These are phyloP conservation scores for Centropristis striata DNA, from an alignment of 2,113 vertebrate species.

Conservation along the genomic window DNA sequence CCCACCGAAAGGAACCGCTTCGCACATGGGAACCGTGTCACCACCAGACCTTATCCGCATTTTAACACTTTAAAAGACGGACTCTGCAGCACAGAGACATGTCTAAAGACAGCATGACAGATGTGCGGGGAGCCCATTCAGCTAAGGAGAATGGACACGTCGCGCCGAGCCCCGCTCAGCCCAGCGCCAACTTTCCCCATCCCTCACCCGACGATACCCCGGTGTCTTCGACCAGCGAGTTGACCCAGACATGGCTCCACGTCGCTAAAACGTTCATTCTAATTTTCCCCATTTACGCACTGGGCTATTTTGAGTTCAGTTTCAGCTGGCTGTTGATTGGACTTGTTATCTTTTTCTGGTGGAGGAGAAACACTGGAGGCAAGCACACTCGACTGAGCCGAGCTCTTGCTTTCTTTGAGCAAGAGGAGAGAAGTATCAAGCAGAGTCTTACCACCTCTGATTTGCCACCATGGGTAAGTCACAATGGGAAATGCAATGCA, in stretches of 20 bases:
- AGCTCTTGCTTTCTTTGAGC: constrained; percentile 91
- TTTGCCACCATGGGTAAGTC: constrained; percentile 94
- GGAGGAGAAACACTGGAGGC: constrained; percentile 86
- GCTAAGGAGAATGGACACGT: constrained; percentile 76
- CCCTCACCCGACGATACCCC: constrained; percentile 57
- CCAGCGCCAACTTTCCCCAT: constrained; percentile 53
- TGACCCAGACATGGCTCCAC: constrained; percentile 89
- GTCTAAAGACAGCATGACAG: constrained; percentile 78
- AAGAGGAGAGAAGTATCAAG: constrained; percentile 88
- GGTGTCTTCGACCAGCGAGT: constrained; percentile 84
- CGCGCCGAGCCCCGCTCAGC: constrained; percentile 43
- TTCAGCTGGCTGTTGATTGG: constrained; percentile 96
- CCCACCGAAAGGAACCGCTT: constrained; percentile 9
- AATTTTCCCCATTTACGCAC: constrained; percentile 93
- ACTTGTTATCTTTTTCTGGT: constrained; percentile 91
- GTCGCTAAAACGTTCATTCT: constrained; percentile 93
- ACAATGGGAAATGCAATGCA: neutral
- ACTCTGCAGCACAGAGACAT: constrained; percentile 44
- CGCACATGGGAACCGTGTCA: constrained; percentile 60
- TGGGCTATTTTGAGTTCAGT: constrained; percentile 96
- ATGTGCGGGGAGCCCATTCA: constrained; percentile 62
- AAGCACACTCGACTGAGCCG: constrained; percentile 86
- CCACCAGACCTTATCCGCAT: constrained; percentile 26
- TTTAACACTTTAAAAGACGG: constrained; percentile 42
- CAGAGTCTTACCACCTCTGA: constrained; percentile 87